Evolutionary conservation across 2,888 invertebrate genomes (phyloP).

Genomic region (Oscheius onirici): DNA sequence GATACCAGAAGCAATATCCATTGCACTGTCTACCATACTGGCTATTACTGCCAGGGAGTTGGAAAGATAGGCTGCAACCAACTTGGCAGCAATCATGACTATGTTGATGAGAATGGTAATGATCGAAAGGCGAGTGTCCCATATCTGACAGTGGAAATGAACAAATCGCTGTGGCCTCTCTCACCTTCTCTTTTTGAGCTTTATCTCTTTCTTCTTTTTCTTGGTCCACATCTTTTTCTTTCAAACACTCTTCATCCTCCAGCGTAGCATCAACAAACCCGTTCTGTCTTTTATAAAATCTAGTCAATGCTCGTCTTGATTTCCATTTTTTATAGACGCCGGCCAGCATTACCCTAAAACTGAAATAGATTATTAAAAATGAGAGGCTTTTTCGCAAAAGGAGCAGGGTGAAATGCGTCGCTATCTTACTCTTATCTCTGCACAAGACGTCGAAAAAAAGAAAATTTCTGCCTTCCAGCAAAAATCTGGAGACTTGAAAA

Average conservation of each 20-base stretch:
- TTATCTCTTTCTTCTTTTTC: not conserved
- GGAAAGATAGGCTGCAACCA: constrained; percentile 72
- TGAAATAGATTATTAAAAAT: no score
- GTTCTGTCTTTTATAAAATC: constrained; percentile 44
- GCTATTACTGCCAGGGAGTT: constrained; percentile 74
- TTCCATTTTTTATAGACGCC: constrained; percentile 11
- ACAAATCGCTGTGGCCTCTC: no score
- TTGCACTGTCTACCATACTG: constrained; percentile 73
- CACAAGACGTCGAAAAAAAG: no score
- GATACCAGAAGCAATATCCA: constrained; percentile 73
- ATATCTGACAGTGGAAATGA: no score
- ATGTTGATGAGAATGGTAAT: constrained; percentile 53
- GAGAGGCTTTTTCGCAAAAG: no score
- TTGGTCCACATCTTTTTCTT: constrained; percentile 23
- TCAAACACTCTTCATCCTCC: constrained; percentile 36
- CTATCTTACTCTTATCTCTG: no score
- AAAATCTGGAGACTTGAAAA: no score
- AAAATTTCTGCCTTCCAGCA: no score
- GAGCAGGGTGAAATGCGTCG: no score
- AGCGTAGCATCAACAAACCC: constrained; percentile 35
- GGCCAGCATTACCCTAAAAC: no score
- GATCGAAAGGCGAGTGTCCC: constrained; percentile 53
- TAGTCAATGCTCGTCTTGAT: constrained; percentile 7
- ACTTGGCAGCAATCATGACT: constrained; percentile 50
- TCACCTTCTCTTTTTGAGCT: constrained; percentile 12